Evolutionary conservation across 1,140 invertebrate genomes (phyloP).

Genomic region (Branchinecta lindahli): DNA sequence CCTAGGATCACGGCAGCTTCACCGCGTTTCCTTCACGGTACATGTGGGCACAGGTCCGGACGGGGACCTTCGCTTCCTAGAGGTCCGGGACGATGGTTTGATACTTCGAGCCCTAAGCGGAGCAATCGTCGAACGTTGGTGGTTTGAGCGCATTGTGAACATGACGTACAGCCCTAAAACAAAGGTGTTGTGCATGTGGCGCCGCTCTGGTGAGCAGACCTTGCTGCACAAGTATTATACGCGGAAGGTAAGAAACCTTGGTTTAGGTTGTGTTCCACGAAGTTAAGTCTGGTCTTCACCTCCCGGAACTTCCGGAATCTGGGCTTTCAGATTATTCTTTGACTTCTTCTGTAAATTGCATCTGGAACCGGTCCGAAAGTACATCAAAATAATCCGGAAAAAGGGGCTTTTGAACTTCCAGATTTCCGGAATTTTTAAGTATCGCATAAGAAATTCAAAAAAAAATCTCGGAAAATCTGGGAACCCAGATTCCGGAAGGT

Average conservation of each 20-base stretch:
- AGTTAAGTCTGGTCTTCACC: too few species aligned
- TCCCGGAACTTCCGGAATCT: too few species aligned
- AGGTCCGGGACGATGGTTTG: conserved; percentile 94
- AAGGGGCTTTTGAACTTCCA: too few species aligned
- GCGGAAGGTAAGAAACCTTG: conserved; percentile 58
- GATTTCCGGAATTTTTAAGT: too few species aligned
- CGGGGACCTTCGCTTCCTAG: conserved; percentile 87
- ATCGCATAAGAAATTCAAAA: too few species aligned
- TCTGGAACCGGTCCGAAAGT: too few species aligned
- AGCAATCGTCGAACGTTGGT: conserved; percentile 93
- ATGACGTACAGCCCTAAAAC: conserved; percentile 99
- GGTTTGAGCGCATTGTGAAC: conserved; percentile 96
- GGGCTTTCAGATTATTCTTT: too few species aligned
- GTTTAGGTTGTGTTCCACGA: too few species aligned
- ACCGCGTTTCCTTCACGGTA: conserved; percentile 94
- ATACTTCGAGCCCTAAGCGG: conserved; percentile 82
- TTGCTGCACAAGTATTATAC: conserved; percentile 98
- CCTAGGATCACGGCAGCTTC: conserved; percentile 64
- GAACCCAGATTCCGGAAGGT: too few species aligned
- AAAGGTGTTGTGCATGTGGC: conserved; percentile 90
- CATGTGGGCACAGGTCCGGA: conserved; percentile 80
- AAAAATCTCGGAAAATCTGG: too few species aligned
- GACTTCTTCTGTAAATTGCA: too few species aligned
- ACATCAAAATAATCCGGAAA: too few species aligned
- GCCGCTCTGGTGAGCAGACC: conserved; percentile 69